Base-by-base conservation (phyloP, 2,888 invertebrate genomes). In the Aethes cnicana region DNA sequence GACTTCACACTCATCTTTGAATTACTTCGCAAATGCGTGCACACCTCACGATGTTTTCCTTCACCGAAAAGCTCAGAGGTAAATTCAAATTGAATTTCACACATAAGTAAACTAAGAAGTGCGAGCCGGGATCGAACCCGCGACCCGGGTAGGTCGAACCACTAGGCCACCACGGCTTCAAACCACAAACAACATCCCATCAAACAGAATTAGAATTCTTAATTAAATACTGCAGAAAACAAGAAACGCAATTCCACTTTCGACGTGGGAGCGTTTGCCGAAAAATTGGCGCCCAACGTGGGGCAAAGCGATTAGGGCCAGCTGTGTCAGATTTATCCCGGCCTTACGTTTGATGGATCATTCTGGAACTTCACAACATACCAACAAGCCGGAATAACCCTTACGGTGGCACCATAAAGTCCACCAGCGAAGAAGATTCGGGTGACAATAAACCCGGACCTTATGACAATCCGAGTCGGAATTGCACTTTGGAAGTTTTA, bases 301-400 rank as follows among this genome's bases (percentile, higher is more conserved):
- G 50, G 50, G 25, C 44, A 43, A 32, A 20, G 28, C 50, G 44
- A 52, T 52, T 52, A 52, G 16, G 18, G 18, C 4, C 50, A 52
- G 36, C 50, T 52, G 50, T 14, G 44, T 14, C 44, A 44, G 44
- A 50, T 52, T 52, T 52, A 52, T 44, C 50, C 47, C 36, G 30
- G 42, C 50, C 50, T 52, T 52, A 52, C 37, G 30, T 52, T 52
- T 52, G 50, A 52, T 52, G 50, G 44, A 52, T 52, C 50, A 52
- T 52, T 52, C 50, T 8, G 39, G 32, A 50, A 43, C 50, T 50
- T 50, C 44, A 37, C 9, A 32, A 17, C 12, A 5, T 3, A 9
- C n/a, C 9, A 16, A 32, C 37, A 52, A 25, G 18, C 36, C 16
- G 32, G 44, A 32, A 37, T 25, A 37, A 25, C 30, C 37, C 30